Conservation (phyloP, 2,113 vertebrate genomes). For the Phylloscopus whistleri region DNA sequence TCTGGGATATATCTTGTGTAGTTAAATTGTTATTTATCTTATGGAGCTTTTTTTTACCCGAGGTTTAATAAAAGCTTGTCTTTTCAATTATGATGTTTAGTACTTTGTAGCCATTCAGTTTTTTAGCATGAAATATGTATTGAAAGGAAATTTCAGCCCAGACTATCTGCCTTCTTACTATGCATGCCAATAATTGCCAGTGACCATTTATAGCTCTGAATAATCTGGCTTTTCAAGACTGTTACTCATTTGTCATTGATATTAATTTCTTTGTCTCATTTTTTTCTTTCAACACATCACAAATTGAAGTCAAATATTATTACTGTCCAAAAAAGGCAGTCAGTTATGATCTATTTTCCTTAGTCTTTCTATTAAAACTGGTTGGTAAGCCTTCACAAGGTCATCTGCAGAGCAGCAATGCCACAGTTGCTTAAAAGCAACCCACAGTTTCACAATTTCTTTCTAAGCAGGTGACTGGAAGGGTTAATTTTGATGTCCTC, state of each 20-base stretch:
- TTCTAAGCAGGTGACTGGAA: not conserved
- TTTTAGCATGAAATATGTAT: not conserved
- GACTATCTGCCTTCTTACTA: not conserved
- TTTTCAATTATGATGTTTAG: not conserved
- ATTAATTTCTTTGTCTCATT: not conserved
- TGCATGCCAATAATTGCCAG: not conserved
- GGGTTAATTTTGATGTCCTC: not conserved
- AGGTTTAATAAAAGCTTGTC: not conserved
- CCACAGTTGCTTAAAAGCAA: not conserved
- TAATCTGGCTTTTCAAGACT: not conserved
- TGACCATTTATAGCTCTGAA: not conserved
- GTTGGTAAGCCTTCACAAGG: not conserved
- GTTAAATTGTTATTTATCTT: not conserved
- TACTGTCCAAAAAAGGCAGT: not conserved
- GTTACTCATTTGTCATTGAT: not conserved
- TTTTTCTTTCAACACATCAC: not conserved
- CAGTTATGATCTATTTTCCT: not conserved
- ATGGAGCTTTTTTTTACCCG: not conserved
- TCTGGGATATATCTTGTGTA: not conserved
- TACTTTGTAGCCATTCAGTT: not conserved
- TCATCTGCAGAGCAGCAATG: not conserved
- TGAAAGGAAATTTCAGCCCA: not conserved
- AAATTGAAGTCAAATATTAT: not conserved
- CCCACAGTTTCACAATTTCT: not conserved
- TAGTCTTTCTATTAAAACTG: not conserved